Base-by-base conservation (phyloP, 2,113 vertebrate species). In the Nansenia antarctica region DNA sequence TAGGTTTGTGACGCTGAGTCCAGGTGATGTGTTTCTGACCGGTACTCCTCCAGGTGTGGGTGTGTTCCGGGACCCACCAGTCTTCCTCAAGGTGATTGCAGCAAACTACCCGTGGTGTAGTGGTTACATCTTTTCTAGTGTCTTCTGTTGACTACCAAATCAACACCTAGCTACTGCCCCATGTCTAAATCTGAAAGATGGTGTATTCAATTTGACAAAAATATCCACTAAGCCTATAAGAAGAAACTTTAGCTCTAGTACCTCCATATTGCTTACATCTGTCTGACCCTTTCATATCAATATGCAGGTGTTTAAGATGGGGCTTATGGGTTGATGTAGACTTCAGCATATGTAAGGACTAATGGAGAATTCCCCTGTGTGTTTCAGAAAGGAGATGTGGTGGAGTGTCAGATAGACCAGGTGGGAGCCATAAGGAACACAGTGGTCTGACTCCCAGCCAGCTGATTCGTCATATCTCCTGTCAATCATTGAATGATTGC, bases 11-110 rank as follows among this genome's bases (percentile, higher is more conserved):
- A 98, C 96, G 0, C 78, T 98, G 61, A 91, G 82, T 69, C 97
- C 96, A 0, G 97, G 97, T 42, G 97, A 98, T 0, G 58, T 98
- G 77, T 91, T 98, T 82, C 90, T 99, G 70, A 99, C 95, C 0
- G 96, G 97, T 18, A 98, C 97, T 0, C 97, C 97, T 1, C 90
- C 95, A 0, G 97, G 96, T 0, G 96, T 98, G n/a, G 97, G 97
- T 0, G 74, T 90, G 15, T 98, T 98, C 83, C 90, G 85, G 70
- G 95, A 95, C 0, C 96, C 97, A 0, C 94, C 96, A 0, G 15
- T 95, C 22, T 99, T 93, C 63, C 94, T 99, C 14, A 94, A 98
- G 95, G 97, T 92, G n/a, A n/a, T n/a, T n/a, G n/a, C 74, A 89
- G 30, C 14, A 66, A n/a, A n/a, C n/a, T n/a, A n/a, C n/a, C n/a